Evolutionary conservation across 2,797 vertebrate species (phyloP), one percentile per base, ranked within the genome.

Genomic region (Poeciliopsis paucimaculata): DNA sequence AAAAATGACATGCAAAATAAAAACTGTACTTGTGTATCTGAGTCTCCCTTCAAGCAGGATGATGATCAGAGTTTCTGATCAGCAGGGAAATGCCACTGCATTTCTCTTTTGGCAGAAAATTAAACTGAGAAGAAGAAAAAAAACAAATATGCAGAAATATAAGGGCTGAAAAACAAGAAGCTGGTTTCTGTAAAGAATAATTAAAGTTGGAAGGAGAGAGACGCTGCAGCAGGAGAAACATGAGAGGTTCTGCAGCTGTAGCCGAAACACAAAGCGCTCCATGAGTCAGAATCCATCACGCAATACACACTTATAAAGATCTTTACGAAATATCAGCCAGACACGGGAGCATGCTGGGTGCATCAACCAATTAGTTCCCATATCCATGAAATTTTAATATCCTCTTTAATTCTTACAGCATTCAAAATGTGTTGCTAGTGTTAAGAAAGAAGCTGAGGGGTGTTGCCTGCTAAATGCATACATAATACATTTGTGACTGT

Each of bases 371-470:
- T 84, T 83, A 78, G 41, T 55, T 46, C 76, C 78, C 8, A 13
- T 36, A n/a, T 46, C 49, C 76, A 85, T 91, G 74, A 79, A 92
- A 89, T 45, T 80, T 89, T 84, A 2, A 90, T 80, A 31, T 73
- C 47, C 45, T 34, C 57, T 76, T 1, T 36, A 85, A 86, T 85
- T 84, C 76, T 82, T 80, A 78, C 83, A 79, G 85, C 13, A 53
- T 72, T 36, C 43, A 85, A 78, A 66, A 41, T 5, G 23, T 41
- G 20, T 68, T 41, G 20, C 20, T 39, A 26, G 64, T 26, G 64
- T 68, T 36, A 68, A 68, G 36, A 26, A 68, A 68, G 23, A 36
- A 41, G 64, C 39, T 41, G 10, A 68, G 36, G 36, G 26, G 3
- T 68, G 77, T 2, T 57, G 70, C 84, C 46, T 77, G 60, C 2